Base-by-base conservation (phyloP, 2,888 invertebrate species). In the Drosophila paramelanica region DNA sequence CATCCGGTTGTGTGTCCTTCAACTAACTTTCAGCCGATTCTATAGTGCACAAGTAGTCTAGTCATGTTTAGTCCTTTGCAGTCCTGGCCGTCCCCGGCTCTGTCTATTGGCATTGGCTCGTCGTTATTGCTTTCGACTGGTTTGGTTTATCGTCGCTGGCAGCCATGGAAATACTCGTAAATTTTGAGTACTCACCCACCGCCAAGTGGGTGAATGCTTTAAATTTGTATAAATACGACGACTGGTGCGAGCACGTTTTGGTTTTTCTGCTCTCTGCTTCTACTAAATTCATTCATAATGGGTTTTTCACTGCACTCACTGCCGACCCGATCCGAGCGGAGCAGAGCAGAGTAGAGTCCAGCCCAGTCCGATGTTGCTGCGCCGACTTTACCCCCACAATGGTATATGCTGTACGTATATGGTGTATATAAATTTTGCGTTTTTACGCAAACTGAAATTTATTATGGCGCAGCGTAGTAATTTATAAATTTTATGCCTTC, bases 241-340 rank as follows among this genome's bases (percentile, higher is more conserved):
- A 62, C 58, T 59, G 57, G 50, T 64, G 67, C 62, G 59, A 67
- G 79, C 72, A 76, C 75, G 77, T 76, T 79, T 79, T 71, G 52
- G 59, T 79, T 70, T 71, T 74, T 73, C 55, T 77, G 60, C 73
- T 69, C 58, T 71, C 55, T 52, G 38, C 51, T 67, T 73, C 88
- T 71, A 85, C 87, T 88, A 86, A 86, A 87, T 88, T 87, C 89
- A 89, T 82, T 89, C 89, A 87, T 87, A 87, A 86, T 86, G 88
- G 89, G 61, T 89, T 87, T 88, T 87, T 74, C 75, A 77, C 78
- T 78, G 60, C 70, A 75, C 79, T 79, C 77, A 59, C 56, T 51
- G 49, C 17, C 50, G 55, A 17, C 17, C 1, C 17, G 17, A 17
- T 1, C 17, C 17, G 17, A 17, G 17, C 17, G 1, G 17, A 17